Evolutionary conservation across 2,797 vertebrate species (phyloP).

Genomic region (Pangasius sanitwongsei): DNA sequence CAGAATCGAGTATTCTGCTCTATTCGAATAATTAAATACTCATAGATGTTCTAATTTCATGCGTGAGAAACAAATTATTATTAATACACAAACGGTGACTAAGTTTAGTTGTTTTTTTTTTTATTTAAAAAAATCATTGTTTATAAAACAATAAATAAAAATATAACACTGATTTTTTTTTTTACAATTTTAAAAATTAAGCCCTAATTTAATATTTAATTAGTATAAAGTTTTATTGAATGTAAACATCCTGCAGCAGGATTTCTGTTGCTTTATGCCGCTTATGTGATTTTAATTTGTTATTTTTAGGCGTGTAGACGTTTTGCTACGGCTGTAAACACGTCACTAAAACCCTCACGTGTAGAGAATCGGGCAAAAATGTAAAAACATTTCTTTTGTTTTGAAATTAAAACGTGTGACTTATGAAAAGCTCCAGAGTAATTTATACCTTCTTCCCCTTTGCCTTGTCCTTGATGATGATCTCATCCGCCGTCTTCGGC

Average conservation of each 20-base stretch:
- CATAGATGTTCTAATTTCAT: neutral
- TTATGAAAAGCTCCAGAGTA: neutral
- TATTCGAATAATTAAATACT: no score
- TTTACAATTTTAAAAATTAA: neutral
- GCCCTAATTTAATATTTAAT: no score
- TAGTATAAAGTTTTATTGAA: no score
- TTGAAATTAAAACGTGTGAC: neutral
- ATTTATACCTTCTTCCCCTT: constrained; percentile 92
- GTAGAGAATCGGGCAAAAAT: neutral
- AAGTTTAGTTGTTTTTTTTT: neutral
- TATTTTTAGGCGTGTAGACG: neutral
- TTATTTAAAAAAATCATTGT: neutral
- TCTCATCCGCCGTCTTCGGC: constrained; percentile 75
- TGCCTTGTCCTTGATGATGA: constrained; percentile 92
- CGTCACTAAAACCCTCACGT: neutral
- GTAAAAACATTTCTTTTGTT: neutral
- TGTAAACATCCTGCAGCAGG: no score
- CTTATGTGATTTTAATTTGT: neutral
- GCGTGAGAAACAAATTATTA: neutral
- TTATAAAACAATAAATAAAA: neutral
- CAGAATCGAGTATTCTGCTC: no score
- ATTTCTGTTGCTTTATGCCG: no score
- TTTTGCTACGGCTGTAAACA: neutral
- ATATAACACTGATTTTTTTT: no score
- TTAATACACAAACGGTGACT: neutral